phyloP scores from a whole-genome alignment of 92 coral and sea anemone genomes.

The Epizoanthus illoricatus region DNA sequence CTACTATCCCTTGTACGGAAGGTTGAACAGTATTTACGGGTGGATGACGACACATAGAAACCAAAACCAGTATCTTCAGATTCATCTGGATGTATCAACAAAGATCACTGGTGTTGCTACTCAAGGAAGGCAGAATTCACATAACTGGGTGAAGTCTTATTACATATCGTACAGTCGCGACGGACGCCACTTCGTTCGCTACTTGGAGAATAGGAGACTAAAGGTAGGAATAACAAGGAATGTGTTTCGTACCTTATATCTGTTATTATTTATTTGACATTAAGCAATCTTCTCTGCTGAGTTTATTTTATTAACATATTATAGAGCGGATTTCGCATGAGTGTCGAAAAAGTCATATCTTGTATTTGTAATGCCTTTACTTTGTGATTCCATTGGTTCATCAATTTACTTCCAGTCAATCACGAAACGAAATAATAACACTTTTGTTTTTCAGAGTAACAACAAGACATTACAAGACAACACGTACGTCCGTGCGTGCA shows the following conservation, averaged over 20 bases:
- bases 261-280: no score
- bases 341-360: no score
- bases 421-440: no score
- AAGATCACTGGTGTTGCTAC: conserved; percentile 26
- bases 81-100: not conserved
- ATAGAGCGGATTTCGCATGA: no score
- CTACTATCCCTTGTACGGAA: conserved; percentile 20
- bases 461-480: not conserved
- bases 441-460: not conserved
- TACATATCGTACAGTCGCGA: conserved; percentile 22
- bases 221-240: not conserved
- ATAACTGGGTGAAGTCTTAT: conserved; percentile 26
- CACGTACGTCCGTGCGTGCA: not conserved
- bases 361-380: no score
- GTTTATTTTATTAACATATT: no score
- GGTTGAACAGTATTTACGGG: conserved; percentile 19
- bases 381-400: no score
- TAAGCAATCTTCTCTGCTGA: no score
- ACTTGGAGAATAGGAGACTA: not conserved
- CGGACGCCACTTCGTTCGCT: not conserved
- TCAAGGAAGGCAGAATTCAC: conserved; percentile 16
- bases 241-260: no score
- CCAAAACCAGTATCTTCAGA: conserved; percentile 1
- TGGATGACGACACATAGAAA: conserved; percentile 6
- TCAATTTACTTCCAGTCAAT: no score